Evolutionary conservation across 2,797 vertebrate genomes (phyloP), one percentile per base, ranked within the genome.

Genomic region (Ciconia nigra): DNA sequence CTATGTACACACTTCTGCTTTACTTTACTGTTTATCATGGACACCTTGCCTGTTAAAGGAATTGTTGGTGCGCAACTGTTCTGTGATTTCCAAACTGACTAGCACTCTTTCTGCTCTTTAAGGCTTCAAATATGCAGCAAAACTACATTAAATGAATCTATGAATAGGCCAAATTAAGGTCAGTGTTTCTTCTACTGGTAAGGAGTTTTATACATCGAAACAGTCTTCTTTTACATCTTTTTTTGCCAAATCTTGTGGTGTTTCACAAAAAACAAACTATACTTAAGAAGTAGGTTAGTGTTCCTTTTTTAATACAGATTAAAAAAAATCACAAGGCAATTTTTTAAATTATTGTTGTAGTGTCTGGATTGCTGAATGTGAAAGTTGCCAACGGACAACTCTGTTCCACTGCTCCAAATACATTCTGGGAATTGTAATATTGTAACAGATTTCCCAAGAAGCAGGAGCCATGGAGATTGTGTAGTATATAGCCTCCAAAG

Each of bases 361-460:
- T 98, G 97, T 98, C 97, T 98, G 96, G 97, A 97, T 98, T 98
- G 97, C 96, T 97, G 97, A 98, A 97, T 96, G 96, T 98, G 88
- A 96, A 96, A 97, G 91, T 90, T 95, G 97, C 97, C 97, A 92
- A 96, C 6, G 33, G 97, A 96, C 33, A 87, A 88, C 84, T 96
- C 89, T 93, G 83, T 92, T 97, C 93, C 90, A 90, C 94, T 81
- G 96, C 97, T 97, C 95, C 96, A 94, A 82, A 91, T 88, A 89
- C 25, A 57, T 94, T 81, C 80, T 92, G 97, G 96, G 97, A 95
- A 94, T 12, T 85, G 91, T 95, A 83, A 91, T 90, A 93, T 83
- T 74, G 78, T 37, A 66, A 70, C 67, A 79, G 77, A 90, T 92
- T 94, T 72, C 71, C 92, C 76, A 41, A 93, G 96, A 95, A 94